Evolutionary conservation across 2,113 vertebrate species (phyloP), one percentile per base, ranked within the genome.

Genomic region (Myiozetetes cayanensis): DNA sequence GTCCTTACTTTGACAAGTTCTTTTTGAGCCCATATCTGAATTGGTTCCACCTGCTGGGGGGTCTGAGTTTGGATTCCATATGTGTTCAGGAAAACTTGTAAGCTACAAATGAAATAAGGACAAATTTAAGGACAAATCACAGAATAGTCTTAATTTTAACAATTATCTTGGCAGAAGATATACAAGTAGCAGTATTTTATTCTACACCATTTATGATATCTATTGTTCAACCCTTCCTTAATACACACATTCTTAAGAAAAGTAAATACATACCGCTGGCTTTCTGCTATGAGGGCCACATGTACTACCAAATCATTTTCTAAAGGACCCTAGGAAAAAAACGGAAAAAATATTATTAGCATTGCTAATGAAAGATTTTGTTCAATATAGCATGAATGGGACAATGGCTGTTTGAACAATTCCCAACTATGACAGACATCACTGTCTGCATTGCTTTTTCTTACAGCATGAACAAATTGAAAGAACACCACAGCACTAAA

Each of bases 21-120:
- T 92, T 99, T 98, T 91, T 99, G 99, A 52, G 99, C 98, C 99
- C 99, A 99, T 96, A 99, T 99, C 97, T 99, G 99, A 94, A 99
- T 99, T 59, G 99, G 99, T 91, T 99, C 99, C 84, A 99, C 99
- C 94, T 99, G 99, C 84, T 99, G 99, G 10, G 99, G 99, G 1
- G 99, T 99, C 94, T 99, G 99, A 22, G 99, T 99, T 94, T 99
- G 99, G 93, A 99, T 99, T 47, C 99, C 99, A 7, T 99, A 99
- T 0, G 99, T 99, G 96, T 99, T 99, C 89, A 99, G 97, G 96
- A 99, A 99, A 47, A 99, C 99, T 92, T 99, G 99, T n/a, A 99
- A 97, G 78, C 99, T 99, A 55, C 7, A 52, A 97, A 77, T 9
- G 75, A 66, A 91, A 90, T 14, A 87, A n/a, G 14, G 37, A 81